Evolutionary conservation across 2,888 invertebrate species (phyloP), one percentile per base, ranked within the genome.

Genomic region (Nematopogon swammerdamellus): DNA sequence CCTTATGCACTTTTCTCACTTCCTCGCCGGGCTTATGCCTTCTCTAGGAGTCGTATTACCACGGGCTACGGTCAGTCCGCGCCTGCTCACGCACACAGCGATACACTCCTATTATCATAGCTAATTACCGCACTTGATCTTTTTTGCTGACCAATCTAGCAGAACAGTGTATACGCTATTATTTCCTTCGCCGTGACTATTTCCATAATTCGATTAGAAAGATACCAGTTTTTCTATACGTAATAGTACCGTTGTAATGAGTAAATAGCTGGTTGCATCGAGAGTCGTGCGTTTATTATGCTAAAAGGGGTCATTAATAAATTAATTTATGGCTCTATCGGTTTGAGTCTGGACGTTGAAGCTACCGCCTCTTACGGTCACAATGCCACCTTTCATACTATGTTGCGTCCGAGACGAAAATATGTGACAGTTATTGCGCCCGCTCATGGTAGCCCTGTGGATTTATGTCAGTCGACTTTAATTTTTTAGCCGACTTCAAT

Each of bases 191-290:
- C 18, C 29, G 44, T 19, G 20, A 42, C 20, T 29, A 50, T 50
- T 50, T 50, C 45, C 50, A 50, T 50, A 50, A 50, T 50, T 50
- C 46, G 50, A 50, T 50, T 50, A 50, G 29, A 50, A 42, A 19
- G 36, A 36, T 36, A 36, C 36, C 36, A 36, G 36, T 36, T 36
- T 36, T 36, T 36, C 36, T 14, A 14, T 36, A 14, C 36, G 36
- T 36, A 36, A 36, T 14, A 14, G 36, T 36, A 36, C 36, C 36
- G 36, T 36, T 36, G 36, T 36, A 36, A 36, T 36, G 11, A 36
- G 36, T 36, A 36, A 36, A 36, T 36, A 8, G 36, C 36, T 3
- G 36, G 36, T 14, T 36, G 36, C 36, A n/a, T 14, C 3, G 36
- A 3, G 36, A 8, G 8, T 3, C n/a, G 36, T 36, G 36, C 11